Base-by-base conservation (phyloP, 2,888 invertebrate genomes). In the Caprella mutica region DNA sequence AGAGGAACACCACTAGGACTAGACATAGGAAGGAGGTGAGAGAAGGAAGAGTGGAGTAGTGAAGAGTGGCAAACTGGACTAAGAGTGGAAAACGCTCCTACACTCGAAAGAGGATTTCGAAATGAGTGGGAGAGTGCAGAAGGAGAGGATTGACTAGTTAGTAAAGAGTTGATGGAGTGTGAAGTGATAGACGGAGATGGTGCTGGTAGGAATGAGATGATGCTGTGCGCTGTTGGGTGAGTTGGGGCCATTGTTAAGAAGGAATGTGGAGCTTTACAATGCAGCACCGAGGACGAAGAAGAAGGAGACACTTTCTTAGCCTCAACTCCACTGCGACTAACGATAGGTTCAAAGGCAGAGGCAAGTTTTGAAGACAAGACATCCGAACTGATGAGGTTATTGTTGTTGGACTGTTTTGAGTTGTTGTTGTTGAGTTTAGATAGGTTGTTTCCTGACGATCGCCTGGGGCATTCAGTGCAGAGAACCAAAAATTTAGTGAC, bases 401-500 rank as follows among this genome's bases (percentile, higher is more conserved):
- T 52, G 19, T 55, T 55, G 26, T 48, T 55, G 38, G 44, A 46
- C n/a, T 29, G 44, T 14, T 19, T 55, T 23, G 44, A 46, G 23
- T 54, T 54, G 29, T 40, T 42, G 46, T 55, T 55, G 24, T 46
- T 44, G 2, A 44, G 30, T 12, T 46, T 55, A 5, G 19, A 14
- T 14, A 46, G 29, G 12, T 43, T 38, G 29, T 24, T 35, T 44
- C 56, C 48, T 17, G 48, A 48, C n/a, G 48, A 26, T 2, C 63
- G 51, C 40, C 63, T 50, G 3, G 63, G 87, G 74, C 94, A 94
- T 74, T 92, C 91, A 42, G 87, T 84, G 74, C 93, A 94, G 69
- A 91, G 89, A 74, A 93, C 83, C 59, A 94, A 82, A 77, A 94
- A 94, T 69, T 90, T 84, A 59, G 94, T 94, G 72, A 94, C 93